Evolutionary conservation across 2,888 invertebrate genomes (phyloP), one percentile per base, ranked within the genome.

Genomic region (Muscina levida): DNA sequence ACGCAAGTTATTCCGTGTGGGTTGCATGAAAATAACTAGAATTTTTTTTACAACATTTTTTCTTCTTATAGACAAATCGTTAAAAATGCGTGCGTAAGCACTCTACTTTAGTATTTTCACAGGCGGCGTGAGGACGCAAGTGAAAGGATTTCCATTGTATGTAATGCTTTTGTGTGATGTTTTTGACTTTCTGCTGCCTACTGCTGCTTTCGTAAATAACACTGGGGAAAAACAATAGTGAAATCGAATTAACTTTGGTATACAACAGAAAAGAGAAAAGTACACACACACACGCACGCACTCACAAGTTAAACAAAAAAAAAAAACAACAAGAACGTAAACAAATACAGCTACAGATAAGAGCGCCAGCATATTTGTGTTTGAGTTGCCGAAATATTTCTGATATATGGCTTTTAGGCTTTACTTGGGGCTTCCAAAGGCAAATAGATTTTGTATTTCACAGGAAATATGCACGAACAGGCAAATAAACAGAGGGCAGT

Each of bases 41-140:
- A 24, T 24, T 24, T 24, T 24, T 24, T 1, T 19, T 48, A 48
- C 48, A 48, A 48, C 31, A 24, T 3, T 65, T 57, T 65, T 8
- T 11, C n/a, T 42, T 24, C n/a, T 17, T n/a, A 42, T 62, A 37
- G 46, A 66, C 66, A 66, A 48, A 31, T 39, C 67, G 51, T 67
- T 51, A 51, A 67, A 37, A 78, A 73, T 79, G 42, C 67, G 53
- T 79, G 71, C 79, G 75, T 75, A 75, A 78, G 70, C 74, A 71
- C 19, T 17, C 19, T 22, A 6, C 5, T 11, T n/a, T 22, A 51
- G 17, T 19, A n/a, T n/a, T n/a, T n/a, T n/a, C n/a, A 22, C 51
- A 51, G 51, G 10, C 11, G 22, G 11, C 17, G 19, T 19, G 2
- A 51, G 31, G 22, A 19, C 19, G 22, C 48, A 15, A 11, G 15